These are phyloP conservation scores for Echinops telfairi DNA, from an alignment of 2,113 vertebrate genomes.

Conservation along the genomic window DNA sequence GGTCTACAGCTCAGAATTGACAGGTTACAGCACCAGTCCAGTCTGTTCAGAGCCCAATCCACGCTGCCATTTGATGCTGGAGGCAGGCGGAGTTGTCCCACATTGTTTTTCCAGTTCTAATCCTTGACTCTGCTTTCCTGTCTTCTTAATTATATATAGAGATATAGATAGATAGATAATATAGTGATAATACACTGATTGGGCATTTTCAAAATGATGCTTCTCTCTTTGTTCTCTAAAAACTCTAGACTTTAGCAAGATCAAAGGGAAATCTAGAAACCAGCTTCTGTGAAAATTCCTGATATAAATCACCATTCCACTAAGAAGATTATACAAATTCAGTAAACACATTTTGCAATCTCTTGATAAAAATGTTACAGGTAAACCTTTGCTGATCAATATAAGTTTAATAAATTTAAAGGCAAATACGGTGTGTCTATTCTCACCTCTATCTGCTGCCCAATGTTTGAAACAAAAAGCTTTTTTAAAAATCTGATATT, in stretches of 20 bases:
- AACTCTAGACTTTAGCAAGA: background rate
- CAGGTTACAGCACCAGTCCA: background rate
- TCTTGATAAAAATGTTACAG: background rate
- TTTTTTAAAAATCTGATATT: slow-evolving; percentile 28
- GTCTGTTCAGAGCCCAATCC: background rate
- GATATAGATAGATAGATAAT: no score
- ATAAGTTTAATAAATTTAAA: slow-evolving; percentile 23
- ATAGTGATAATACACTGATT: background rate
- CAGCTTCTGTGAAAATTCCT: background rate
- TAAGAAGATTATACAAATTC: background rate
- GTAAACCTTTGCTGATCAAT: background rate
- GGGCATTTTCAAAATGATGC: background rate
- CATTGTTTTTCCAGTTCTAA: background rate
- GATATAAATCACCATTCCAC: slow-evolving; percentile 10
- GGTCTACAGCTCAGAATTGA: background rate
- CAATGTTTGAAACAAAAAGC: background rate
- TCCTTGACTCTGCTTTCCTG: background rate
- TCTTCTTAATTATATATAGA: background rate
- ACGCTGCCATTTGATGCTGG: slow-evolving; percentile 15
- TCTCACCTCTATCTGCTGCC: no score
- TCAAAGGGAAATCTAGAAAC: slow-evolving; percentile 4
- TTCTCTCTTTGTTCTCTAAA: background rate
- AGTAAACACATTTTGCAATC: background rate
- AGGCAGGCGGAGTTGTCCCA: background rate
- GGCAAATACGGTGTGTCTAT: background rate